Evolutionary conservation across 2,888 invertebrate genomes (phyloP), one percentile per base, ranked within the genome.

Genomic region (Sicus ferrugineus): DNA sequence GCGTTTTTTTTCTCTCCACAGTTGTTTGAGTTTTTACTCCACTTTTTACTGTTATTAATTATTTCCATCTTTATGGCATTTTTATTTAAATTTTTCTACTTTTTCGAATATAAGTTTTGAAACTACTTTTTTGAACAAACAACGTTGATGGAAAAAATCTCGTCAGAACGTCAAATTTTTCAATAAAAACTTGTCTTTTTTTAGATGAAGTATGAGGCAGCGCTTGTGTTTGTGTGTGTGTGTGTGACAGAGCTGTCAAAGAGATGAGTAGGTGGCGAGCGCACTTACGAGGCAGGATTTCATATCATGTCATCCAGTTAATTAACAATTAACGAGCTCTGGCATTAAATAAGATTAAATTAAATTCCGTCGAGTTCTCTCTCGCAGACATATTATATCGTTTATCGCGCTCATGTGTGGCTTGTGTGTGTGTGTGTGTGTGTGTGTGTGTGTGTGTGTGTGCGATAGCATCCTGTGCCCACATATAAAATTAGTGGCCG

Each of bases 291-390:
- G 42, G 21, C 42, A 46, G 46, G 46, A 34, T 66, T 67, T 46
- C 50, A 63, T 61, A 38, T n/a, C 34, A 56, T 52, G 59, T 54
- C 64, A 67, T 64, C 50, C 64, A 63, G 70, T 68, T 70, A 70
- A 70, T 70, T 70, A 70, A 70, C 67, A 70, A 59, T 70, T 70
- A 67, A 70, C 70, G 64, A 68, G 67, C 67, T 52, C 54, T n/a
- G n/a, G 38, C 64, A 70, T 70, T 64, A 70, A 66, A 54, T 42
- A 63, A 67, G 46, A 65, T 67, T 42, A 46, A 70, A 67, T 67
- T 70, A 63, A 70, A 67, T 48, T 28, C 50, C 34, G 54, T 16
- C 23, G 54, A 3, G 16, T 3, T 54, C n/a, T n/a, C n/a, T n/a
- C n/a, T n/a, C n/a, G n/a, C 54, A 54, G 54, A 54, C 23, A 28